Evolutionary conservation across 2,113 vertebrate species (phyloP).

Genomic region (Diglossa brunneiventris): DNA sequence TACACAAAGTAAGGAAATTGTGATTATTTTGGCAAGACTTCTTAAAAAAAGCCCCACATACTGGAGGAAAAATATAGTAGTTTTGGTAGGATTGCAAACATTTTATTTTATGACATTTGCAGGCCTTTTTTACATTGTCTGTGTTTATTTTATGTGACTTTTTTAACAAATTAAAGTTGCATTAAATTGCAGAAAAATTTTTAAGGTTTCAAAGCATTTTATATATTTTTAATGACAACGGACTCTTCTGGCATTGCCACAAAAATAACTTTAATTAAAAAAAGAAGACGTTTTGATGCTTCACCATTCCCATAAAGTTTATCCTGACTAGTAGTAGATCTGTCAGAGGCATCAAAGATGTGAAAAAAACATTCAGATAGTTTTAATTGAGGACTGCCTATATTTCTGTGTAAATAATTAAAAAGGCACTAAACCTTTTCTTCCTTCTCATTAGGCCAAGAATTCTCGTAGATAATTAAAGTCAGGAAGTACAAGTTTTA

Average conservation of each 20-base stretch:
- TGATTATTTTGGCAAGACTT: constrained; percentile 55
- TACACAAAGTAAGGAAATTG: constrained; percentile 21
- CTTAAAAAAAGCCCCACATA: not conserved
- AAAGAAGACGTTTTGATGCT: not conserved
- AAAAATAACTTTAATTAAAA: not conserved
- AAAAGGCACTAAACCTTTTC: constrained; percentile 36
- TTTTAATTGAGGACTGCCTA: constrained; percentile 26
- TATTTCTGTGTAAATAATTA: constrained; percentile 44
- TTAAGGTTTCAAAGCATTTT: not conserved
- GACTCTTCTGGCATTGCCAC: not conserved
- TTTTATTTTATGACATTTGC: constrained; percentile 32
- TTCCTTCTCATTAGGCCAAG: constrained; percentile 49
- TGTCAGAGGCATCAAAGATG: constrained; percentile 4
- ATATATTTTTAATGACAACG: not conserved
- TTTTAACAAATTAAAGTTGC: not conserved
- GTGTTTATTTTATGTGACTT: not conserved
- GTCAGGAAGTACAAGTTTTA: constrained; percentile 49
- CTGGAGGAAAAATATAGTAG: not conserved
- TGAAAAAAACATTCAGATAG: not conserved
- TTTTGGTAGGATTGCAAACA: not conserved
- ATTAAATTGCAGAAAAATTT: not conserved
- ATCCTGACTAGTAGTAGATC: not conserved
- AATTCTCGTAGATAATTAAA: constrained; percentile 47
- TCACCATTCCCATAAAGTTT: not conserved
- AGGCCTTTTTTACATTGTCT: not conserved